Evolutionary conservation across 2,888 invertebrate species (phyloP), one percentile per base, ranked within the genome.

Genomic region (Volucella zonaria): DNA sequence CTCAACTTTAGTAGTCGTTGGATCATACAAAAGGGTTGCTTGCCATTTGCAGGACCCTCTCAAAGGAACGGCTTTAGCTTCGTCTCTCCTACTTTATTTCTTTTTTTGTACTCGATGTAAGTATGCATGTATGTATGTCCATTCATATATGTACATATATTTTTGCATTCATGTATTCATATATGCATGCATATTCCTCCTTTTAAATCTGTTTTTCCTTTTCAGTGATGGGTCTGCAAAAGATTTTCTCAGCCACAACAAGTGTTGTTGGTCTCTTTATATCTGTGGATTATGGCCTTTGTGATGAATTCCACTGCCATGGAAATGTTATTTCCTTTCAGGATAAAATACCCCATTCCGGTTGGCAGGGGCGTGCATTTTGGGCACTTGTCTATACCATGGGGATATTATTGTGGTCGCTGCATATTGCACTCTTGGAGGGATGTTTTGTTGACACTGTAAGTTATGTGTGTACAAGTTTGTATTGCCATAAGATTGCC

Each of bases 11-110:
- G 86, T 88, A 31, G 86, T 86, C 45, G 82, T 88, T 6, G 87
- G 88, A 73, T 88, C 88, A 1, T 88, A 87, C 45, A 87, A 87
- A 52, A 77, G 93, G 87, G 94, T 94, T 6, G 90, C 93, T 66
- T 94, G 94, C 86, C 94, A 94, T 88, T 90, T 94, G 51, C 94
- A 94, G 88, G 94, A 94, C 89, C 94, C 94, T 1, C 92, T 94
- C 51, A 93, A 94, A 88, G 94, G 93, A 66, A 92, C 94, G 54
- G 91, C 93, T 6, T 89, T 94, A 66, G 93, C 94, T 10, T 94
- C 93, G 88, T 93, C 94, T 0, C 89, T 94, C 64, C 92, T 94
- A 12, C 93, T 93, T 89, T 94, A 94, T 88, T 94, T 94, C 90
- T 93, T 94, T 89, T 93, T 93, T 88, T 94, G 94, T 87, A 92